Evolutionary conservation across 2,797 vertebrate species (phyloP).

Genomic region (Geotrypetes seraphini): DNA sequence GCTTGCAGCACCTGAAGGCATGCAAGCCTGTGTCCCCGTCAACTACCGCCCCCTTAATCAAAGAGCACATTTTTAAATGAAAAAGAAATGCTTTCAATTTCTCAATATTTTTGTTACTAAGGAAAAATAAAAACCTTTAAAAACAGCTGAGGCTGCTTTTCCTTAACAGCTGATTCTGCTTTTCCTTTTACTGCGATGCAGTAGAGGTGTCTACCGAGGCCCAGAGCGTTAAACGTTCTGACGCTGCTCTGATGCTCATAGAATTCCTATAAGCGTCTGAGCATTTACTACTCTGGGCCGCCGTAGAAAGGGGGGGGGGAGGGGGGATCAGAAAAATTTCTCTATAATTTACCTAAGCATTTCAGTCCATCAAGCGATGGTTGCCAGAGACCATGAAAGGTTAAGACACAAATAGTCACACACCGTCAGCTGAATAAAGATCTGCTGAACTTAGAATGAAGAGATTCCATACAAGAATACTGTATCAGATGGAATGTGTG

Average conservation of each 20-base stretch:
- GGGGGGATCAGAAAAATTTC: slow-evolving; percentile 41
- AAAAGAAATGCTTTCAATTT: slow-evolving; percentile 26
- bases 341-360: slow-evolving; percentile 40
- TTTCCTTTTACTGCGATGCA: too few species aligned
- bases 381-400: slow-evolving; percentile 41
- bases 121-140: background rate
- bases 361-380: slow-evolving; percentile 41
- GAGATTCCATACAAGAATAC: slow-evolving; percentile 58
- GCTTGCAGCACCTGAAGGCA: too few species aligned
- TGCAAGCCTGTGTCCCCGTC: too few species aligned
- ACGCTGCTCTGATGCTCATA: too few species aligned
- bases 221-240: too few species aligned
- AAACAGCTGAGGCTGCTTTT: slow-evolving; percentile 40
- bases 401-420: slow-evolving; percentile 39
- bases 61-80: slow-evolving; percentile 29
- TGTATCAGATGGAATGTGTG: slow-evolving; percentile 63
- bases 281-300: too few species aligned
- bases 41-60: too few species aligned
- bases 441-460: slow-evolving; percentile 47
- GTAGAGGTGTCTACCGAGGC: too few species aligned
- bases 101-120: slow-evolving; percentile 6
- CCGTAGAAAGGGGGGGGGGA: too few species aligned
- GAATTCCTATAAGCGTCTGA: too few species aligned
- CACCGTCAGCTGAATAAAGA: slow-evolving; percentile 41
- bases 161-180: too few species aligned